Evolutionary conservation across 2,797 vertebrate genomes (phyloP), one percentile per base, ranked within the genome.

Genomic region (Squalus acanthias): DNA sequence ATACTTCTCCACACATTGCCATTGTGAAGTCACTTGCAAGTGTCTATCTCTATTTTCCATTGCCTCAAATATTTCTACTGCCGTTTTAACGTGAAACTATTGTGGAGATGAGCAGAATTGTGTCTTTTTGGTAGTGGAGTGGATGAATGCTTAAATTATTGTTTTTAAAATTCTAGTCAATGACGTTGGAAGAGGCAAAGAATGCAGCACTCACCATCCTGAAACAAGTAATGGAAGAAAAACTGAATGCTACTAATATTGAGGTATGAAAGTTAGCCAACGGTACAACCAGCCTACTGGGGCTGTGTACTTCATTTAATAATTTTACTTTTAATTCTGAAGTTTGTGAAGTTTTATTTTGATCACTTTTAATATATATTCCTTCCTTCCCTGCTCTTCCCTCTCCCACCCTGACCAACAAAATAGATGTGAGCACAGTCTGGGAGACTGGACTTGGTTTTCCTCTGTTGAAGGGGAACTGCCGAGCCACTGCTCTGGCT

Each of bases 141-240:
- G 57, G 0, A 91, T n/a, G 67, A 53, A 57, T 60, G 50, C 39
- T 79, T 24, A 12, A 76, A 0, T 96, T 12, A 95, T 96, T 96
- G 96, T 67, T 96, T 39, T 97, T 82, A 97, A n/a, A 82, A 97
- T 97, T 96, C 50, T 97, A 99, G 99, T 99, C 99, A 33, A 99
- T 99, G 99, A 99, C 99, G 65, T 98, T 99, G 98, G 99, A 99
- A 98, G 99, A 99, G 95, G 99, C 99, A 96, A 99, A 99, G 97
- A 99, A 99, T 97, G 99, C 99, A 20, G 99, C 99, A 88, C 98
- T 99, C 93, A 99, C 99, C 97, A 99, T 99, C 97, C 98, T 99
- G 96, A 99, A 99, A 97, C 99, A 99, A 98, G 99, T 99, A 96
- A 99, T 99, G 99, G 99, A 99, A 97, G 99, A 99, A 97, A 99